Conservation (phyloP, 2,888 invertebrate species). For the Andricus quercusramuli region DNA sequence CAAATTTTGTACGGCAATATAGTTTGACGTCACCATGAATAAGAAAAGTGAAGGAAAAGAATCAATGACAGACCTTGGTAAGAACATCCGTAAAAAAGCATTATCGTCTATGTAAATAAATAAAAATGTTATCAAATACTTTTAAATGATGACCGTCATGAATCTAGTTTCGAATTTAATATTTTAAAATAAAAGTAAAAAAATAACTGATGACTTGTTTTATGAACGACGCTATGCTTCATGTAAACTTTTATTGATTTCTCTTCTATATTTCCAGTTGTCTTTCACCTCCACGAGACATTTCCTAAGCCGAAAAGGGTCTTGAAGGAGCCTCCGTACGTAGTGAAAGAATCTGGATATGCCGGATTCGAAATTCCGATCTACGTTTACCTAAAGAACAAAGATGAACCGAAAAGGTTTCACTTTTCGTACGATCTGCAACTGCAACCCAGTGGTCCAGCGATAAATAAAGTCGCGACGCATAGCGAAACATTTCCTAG, state of each 20-base stretch:
- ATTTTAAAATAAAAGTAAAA: neutral
- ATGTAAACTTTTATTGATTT: constrained; percentile 14
- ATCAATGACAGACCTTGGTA: too few relatives aligned
- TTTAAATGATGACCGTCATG: neutral
- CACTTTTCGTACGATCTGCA: constrained; percentile 91
- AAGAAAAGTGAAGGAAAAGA: too few relatives aligned
- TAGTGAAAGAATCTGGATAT: constrained; percentile 96
- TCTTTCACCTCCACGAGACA: constrained; percentile 94
- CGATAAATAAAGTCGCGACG: constrained; percentile 85
- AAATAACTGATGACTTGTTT: constrained; percentile 1
- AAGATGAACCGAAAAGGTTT: constrained; percentile 91
- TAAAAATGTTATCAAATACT: neutral
- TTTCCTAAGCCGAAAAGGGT: constrained; percentile 95
- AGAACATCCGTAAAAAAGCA: too few relatives aligned
- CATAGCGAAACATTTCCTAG: constrained; percentile 92
- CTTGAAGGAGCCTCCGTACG: constrained; percentile 94
- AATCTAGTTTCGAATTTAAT: neutral
- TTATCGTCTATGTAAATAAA: neutral
- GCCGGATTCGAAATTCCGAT: constrained; percentile 95
- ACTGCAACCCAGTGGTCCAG: constrained; percentile 87
- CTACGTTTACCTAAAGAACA: constrained; percentile 92
- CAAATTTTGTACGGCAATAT: neutral
- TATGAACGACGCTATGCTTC: constrained; percentile 2
- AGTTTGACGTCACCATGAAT: too few relatives aligned
- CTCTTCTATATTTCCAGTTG: constrained; percentile 79